Base-by-base conservation (phyloP, 2,888 invertebrate species). In the Morinoia aosen region DNA sequence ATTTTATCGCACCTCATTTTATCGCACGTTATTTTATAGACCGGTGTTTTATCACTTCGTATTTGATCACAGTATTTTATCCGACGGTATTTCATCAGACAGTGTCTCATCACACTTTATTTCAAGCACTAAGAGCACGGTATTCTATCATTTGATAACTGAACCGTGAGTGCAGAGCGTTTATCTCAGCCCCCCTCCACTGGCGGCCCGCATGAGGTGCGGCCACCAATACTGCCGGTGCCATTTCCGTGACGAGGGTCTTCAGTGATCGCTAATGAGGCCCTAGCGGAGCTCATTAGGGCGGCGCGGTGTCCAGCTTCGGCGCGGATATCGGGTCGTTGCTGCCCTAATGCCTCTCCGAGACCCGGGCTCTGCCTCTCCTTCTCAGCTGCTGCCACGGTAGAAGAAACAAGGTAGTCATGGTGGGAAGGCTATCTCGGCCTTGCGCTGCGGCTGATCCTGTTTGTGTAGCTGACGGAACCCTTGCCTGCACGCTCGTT, bases 201-300 rank as follows among this genome's bases (percentile, higher is more conserved):
- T 33, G 25, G 0, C 19, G 25, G 76, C 76, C 76, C 76, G 76
- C 76, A 76, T 76, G 8, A 76, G 25, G 76, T 76, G 10, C 33
- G 76, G 76, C 33, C 76, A 19, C 76, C 61, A 8, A 90, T 16
- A 39, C 39, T 39, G n/a, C 48, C 40, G 14, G 40, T 90, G 39
- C 16, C 90, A 90, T 90, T 40, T 48, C 40, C 90, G 40, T 12
- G 48, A 39, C 90, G 90, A 40, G 90, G 40, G 90, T 19, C 48
- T 39, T 48, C 90, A 76, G 76, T 90, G 90, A 14, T 90, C 90
- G 39, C 90, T 90, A 90, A 90, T 90, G 90, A 90, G 90, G 19
- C 90, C 12, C 88, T 88, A 39, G 40, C 48, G 39, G 90, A 90
- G 39, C 90, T 90, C 40, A 90, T 90, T 90, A 90, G 90, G 14